Evolutionary conservation across 35 echinoderm and acorn worm genomes (phyloP), one percentile per base, ranked within the genome.

Genomic region (Heliocidaris erythrogramma): DNA sequence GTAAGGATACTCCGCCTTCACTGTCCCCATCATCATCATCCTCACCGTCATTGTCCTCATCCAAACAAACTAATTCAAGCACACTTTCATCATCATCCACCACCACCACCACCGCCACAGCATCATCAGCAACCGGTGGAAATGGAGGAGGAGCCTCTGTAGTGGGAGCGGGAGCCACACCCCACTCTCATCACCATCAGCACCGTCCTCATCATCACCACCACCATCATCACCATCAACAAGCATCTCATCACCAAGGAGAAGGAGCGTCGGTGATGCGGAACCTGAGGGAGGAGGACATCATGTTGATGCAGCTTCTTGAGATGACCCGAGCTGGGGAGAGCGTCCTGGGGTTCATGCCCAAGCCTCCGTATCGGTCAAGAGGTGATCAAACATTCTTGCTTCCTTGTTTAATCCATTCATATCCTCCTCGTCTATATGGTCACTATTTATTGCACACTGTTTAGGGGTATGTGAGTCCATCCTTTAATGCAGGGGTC

Each of bases 261-360:
- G 48, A 91, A 0, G 95, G 93, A 65, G 95, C 65, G 27, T 85
- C 94, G 88, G 86, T 94, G 35, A 60, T 95, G 61, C 94, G 59
- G 88, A 85, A 49, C 21, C 90, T 95, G 7, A 35, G 88, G 69
- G 95, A 97, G 88, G 97, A 97, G 42, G 97, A 97, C 48, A 93
- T 96, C 87, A 97, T 97, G 97, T 49, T 98, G 93, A 90, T 98
- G 85, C 97, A 98, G 85, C 60, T 95, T 35, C 93, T 98, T 13
- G 91, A 96, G 85, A 52, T 95, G 30, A 93, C 95, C 71, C 85
- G 95, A 85, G 94, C 88, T 7, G 97, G 96, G 12, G 93, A 96
- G 69, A 96, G 86, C 47, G 21, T 96, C 5, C 88, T 94, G 88
- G 87, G 96, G 24, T 96, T 93, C 86, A 94, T 96, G 85, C 96